These are phyloP conservation scores for Latrodectus geometricus DNA, from an alignment of 1,140 invertebrate genomes.

Conservation along the genomic window DNA sequence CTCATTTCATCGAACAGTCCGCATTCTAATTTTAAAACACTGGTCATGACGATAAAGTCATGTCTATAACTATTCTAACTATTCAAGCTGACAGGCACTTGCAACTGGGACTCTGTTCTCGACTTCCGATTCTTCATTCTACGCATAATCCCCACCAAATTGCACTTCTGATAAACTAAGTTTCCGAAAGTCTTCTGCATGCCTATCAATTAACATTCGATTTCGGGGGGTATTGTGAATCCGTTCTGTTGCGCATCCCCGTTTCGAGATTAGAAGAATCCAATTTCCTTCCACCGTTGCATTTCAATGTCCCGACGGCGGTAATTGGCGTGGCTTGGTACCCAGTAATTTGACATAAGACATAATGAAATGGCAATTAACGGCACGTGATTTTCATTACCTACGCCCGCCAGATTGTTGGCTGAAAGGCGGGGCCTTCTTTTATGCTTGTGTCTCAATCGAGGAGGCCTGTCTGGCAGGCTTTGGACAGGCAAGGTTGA, in stretches of 20 bases:
- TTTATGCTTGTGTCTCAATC: background rate
- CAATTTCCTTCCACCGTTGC: conserved; percentile 32
- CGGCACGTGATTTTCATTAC: conserved; percentile 40
- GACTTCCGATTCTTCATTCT: background rate
- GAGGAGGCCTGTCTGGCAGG: too few relatives aligned
- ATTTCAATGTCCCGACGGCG: conserved; percentile 4
- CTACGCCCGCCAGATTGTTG: background rate
- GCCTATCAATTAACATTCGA: background rate
- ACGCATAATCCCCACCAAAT: background rate
- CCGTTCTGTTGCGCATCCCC: background rate
- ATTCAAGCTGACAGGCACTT: too few relatives aligned
- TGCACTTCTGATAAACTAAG: background rate
- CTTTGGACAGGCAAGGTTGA: background rate
- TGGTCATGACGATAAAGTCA: too few relatives aligned
- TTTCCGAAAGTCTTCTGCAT: background rate
- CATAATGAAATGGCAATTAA: conserved; percentile 50
- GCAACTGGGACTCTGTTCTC: too few relatives aligned
- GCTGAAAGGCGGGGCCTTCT: background rate
- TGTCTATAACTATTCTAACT: too few relatives aligned
- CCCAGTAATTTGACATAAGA: conserved; percentile 22
- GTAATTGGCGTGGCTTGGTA: conserved; percentile 29
- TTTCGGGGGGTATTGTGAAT: background rate
- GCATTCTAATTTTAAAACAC: too few relatives aligned
- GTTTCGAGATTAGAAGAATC: conserved; percentile 27
- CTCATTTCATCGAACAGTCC: too few relatives aligned